phyloP scores from a whole-genome alignment of 2,113 vertebrate genomes.

The Saguinus imperator region DNA sequence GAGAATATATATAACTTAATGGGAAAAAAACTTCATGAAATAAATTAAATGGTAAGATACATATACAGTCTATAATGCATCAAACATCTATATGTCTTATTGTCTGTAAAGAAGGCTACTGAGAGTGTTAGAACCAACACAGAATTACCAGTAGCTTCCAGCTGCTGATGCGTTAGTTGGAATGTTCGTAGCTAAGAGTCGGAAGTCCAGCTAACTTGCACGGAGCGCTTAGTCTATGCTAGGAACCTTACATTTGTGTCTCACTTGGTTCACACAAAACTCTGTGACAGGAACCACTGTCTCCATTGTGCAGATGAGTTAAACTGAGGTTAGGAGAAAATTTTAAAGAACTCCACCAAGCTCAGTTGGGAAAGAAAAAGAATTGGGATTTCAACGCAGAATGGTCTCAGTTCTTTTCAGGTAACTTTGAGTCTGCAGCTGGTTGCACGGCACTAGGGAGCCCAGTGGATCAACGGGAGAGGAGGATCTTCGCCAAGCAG shows the following conservation, averaged over 20 bases:
- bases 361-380: background rate
- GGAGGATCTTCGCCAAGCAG: fast-evolving
- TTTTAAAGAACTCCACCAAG: background rate
- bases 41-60: background rate
- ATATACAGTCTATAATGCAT: background rate
- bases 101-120: background rate
- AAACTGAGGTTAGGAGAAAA: background rate
- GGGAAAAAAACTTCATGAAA: background rate
- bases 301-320: background rate
- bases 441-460: fast-evolving
- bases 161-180: too few relatives aligned
- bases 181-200: background rate
- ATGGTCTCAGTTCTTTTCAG: background rate
- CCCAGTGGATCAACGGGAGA: fast-evolving
- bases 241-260: background rate
- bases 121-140: background rate
- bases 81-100: too few relatives aligned
- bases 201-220: background rate
- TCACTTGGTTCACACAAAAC: background rate
- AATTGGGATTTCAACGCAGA: background rate
- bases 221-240: background rate
- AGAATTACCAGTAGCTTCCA: background rate
- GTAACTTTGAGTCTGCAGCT: background rate
- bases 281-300: background rate
- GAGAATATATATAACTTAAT: background rate